Evolutionary conservation across 1,140 invertebrate species (phyloP).

Genomic region (Drosophila lacteicornis): DNA sequence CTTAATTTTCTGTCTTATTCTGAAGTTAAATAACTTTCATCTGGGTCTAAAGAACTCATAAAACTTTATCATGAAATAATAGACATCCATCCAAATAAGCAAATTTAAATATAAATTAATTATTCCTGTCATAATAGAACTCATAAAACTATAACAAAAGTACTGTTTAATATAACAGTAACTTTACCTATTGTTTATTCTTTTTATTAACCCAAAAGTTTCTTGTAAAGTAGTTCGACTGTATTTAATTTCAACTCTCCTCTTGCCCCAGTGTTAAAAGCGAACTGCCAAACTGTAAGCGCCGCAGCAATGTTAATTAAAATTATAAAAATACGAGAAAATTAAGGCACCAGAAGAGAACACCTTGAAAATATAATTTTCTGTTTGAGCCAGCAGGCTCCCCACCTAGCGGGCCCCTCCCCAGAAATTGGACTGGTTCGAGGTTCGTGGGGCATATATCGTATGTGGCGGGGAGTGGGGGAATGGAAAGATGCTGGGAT

Average conservation of each 20-base stretch:
- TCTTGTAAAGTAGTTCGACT: neutral
- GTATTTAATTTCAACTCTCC: neutral
- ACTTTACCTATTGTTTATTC: neutral
- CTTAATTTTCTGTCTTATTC: too few species aligned
- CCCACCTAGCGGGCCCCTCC: conserved; percentile 19
- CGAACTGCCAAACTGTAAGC: conserved; percentile 68
- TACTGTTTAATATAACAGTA: too few species aligned
- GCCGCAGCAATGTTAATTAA: conserved; percentile 72
- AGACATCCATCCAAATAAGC: too few species aligned
- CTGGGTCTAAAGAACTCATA: too few species aligned
- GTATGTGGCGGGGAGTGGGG: neutral
- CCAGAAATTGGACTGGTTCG: neutral
- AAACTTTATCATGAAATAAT: too few species aligned
- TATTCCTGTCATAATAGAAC: too few species aligned
- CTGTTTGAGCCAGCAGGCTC: conserved; percentile 59
- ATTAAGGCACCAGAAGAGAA: conserved; percentile 63
- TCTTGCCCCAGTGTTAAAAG: conserved; percentile 39
- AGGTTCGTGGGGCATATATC: neutral
- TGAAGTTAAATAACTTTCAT: too few species aligned
- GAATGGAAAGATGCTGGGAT: conserved; percentile 9
- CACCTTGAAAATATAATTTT: conserved; percentile 83
- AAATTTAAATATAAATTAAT: too few species aligned
- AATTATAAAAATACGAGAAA: conserved; percentile 61
- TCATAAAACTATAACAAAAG: too few species aligned
- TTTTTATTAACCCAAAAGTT: neutral